These are phyloP conservation scores for Eidolon dupreanum DNA, from an alignment of 2,797 vertebrate genomes.

Conservation along the genomic window DNA sequence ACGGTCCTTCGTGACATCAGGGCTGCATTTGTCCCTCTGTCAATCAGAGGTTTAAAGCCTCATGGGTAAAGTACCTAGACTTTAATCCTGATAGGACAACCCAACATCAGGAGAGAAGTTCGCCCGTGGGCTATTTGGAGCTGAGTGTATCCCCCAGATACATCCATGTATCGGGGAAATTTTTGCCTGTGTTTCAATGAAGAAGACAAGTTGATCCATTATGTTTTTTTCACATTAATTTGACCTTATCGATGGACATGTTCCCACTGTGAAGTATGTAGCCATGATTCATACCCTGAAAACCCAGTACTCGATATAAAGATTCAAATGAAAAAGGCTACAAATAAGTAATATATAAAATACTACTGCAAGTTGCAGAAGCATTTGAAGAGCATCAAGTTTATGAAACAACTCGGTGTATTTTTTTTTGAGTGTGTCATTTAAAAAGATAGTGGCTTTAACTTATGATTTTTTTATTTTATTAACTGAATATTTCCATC, in stretches of 20 bases:
- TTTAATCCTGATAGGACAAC: constrained; percentile 90
- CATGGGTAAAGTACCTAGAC: constrained; percentile 88
- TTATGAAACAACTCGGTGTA: not conserved
- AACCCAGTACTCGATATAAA: constrained; percentile 92
- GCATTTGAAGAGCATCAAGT: not conserved
- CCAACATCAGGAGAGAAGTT: constrained; percentile 91
- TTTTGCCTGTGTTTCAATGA: constrained; percentile 94
- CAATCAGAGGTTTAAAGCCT: constrained; percentile 92
- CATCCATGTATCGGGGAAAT: constrained; percentile 90
- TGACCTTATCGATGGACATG: constrained; percentile 90
- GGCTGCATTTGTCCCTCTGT: constrained; percentile 93
- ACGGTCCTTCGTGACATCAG: constrained; percentile 92
- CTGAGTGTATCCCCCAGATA: constrained; percentile 71
- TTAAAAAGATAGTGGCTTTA: not conserved
- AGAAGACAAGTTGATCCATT: constrained; percentile 93
- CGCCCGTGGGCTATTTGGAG: constrained; percentile 91
- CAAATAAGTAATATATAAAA: not conserved
- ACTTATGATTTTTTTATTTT: not conserved
- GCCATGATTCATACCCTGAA: constrained; percentile 93
- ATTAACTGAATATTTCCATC: not conserved
- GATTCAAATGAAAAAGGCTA: constrained; percentile 79
- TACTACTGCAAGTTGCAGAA: not conserved
- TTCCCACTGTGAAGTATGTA: constrained; percentile 92
- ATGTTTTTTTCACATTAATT: constrained; percentile 91
- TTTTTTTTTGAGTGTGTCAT: not conserved